Conservation (phyloP, 2,113 vertebrate genomes). For the Marmota flaviventris region DNA sequence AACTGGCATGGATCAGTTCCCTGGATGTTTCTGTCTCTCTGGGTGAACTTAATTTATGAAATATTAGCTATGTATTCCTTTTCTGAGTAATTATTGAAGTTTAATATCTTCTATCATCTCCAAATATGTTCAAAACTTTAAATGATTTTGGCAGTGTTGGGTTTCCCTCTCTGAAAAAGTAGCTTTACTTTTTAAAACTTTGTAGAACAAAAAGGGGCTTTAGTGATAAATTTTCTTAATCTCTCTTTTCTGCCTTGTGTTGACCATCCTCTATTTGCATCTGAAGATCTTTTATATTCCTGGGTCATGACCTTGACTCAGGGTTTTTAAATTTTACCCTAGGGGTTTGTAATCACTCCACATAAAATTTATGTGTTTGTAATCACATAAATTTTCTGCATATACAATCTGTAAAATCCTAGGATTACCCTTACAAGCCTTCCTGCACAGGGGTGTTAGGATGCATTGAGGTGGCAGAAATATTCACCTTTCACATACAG, state of each 20-base stretch:
- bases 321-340: slow-evolving; percentile 27
- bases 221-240: neutral
- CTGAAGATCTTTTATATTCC: neutral
- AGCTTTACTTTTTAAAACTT: neutral
- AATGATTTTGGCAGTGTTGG: neutral
- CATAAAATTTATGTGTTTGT: no score
- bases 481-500: neutral
- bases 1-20: neutral
- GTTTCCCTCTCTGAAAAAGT: slow-evolving; percentile 1
- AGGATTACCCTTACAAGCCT: neutral
- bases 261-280: neutral
- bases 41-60: neutral
- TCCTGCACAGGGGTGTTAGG: neutral
- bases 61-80: slow-evolving; percentile 31
- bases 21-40: neutral
- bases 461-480: neutral
- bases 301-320: neutral
- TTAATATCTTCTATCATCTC: neutral
- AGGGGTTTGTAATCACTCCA: neutral
- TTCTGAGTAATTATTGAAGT: neutral
- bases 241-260: neutral
- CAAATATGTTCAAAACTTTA: neutral
- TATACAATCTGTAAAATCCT: neutral
- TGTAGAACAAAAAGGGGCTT: neutral
- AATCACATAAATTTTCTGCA: neutral